Conservation (phyloP, 2,797 vertebrate genomes). For the Thamnophis elegans region DNA sequence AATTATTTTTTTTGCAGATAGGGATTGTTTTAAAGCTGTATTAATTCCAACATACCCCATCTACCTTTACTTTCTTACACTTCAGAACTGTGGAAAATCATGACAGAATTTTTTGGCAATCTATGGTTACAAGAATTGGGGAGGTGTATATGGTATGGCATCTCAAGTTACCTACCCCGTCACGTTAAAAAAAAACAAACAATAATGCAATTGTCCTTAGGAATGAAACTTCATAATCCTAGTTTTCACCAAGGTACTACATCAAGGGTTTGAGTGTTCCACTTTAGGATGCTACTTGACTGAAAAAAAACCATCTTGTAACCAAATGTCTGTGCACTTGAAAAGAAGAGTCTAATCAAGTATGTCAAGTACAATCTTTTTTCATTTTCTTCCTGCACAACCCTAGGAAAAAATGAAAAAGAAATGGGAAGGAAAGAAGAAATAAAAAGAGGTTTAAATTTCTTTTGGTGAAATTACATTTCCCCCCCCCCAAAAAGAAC, state of each 20-base stretch:
- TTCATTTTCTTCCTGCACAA: neutral
- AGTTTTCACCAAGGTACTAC: neutral
- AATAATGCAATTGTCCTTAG: neutral
- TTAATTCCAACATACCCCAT: neutral
- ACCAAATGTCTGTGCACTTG: neutral
- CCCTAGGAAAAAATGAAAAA: neutral
- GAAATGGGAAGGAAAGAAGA: neutral
- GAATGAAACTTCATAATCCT: neutral
- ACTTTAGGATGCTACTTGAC: neutral
- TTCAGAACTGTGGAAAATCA: neutral
- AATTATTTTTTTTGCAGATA: neutral
- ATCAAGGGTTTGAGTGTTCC: neutral
- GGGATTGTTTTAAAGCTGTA: neutral
- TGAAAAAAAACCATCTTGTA: neutral
- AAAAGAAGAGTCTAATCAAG: neutral
- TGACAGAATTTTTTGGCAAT: neutral
- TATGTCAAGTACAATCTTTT: neutral
- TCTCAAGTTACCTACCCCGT: neutral
- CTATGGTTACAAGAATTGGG: neutral
- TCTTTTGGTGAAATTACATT: neutral
- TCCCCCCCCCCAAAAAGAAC: neutral
- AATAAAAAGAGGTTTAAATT: neutral
- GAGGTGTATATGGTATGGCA: neutral
- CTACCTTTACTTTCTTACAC: neutral
- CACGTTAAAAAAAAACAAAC: neutral